Percentiles rank a stretch among this genome's conserved stretches.
phyloP scores from a whole-genome alignment of 2,797 vertebrate species.

The Microctenopoma lineatum region DNA sequence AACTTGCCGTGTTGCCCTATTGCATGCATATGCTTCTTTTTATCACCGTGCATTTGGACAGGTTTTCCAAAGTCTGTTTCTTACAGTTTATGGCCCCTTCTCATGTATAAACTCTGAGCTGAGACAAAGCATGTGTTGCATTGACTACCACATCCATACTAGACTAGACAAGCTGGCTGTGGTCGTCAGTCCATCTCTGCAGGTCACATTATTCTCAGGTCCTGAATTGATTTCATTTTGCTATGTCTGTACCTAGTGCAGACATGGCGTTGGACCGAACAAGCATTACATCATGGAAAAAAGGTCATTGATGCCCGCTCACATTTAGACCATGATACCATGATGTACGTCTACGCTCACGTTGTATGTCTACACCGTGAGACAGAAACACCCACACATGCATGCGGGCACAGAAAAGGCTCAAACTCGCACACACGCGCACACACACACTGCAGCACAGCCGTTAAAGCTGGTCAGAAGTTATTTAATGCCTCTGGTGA shows the following conservation, averaged over 20 bases:
- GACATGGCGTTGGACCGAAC: conserved; percentile 37
- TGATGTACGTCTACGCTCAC: conserved; percentile 33
- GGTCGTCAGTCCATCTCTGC: conserved; percentile 58
- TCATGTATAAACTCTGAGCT: conserved; percentile 38
- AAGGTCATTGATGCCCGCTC: conserved; percentile 56
- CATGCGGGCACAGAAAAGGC: conserved; percentile 42
- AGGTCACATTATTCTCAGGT: conserved; percentile 68
- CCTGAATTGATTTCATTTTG: conserved; percentile 68
- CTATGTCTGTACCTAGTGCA: conserved; percentile 58
- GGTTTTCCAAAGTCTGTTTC: conserved; percentile 14
- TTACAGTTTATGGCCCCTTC: conserved; percentile 4
- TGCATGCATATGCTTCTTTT: conserved; percentile 16
- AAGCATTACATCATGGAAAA: conserved; percentile 79
- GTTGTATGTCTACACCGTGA: conserved; percentile 31
- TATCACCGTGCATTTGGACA: conserved; percentile 28
- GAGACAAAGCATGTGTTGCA: conserved; percentile 42
- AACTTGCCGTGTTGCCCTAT: conserved; percentile 6
- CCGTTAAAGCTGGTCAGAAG: conserved; percentile 60
- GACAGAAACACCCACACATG: conserved; percentile 33
- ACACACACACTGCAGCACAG: conserved; percentile 32
- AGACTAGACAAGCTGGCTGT: conserved; percentile 41
- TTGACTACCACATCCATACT: conserved; percentile 24
- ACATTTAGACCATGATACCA: conserved; percentile 78
- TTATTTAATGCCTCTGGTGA: conserved; percentile 65
- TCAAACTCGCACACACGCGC: conserved; percentile 23